Evolutionary conservation across 2,797 vertebrate genomes (phyloP).

Genomic region (Rousettus madagascariensis): DNA sequence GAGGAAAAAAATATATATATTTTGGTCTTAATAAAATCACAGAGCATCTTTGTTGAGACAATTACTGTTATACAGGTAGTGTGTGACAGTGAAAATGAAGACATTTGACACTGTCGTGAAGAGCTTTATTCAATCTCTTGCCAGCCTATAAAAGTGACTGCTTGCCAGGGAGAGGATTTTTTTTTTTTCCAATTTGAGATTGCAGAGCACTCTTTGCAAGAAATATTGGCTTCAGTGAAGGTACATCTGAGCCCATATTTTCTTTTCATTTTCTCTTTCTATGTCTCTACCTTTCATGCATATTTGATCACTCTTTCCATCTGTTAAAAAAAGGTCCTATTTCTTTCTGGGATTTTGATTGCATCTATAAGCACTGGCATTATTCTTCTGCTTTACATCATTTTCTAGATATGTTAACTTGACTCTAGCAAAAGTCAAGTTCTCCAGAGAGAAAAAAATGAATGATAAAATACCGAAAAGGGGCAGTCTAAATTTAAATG

Average conservation of each 20-base stretch:
- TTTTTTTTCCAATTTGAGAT: neutral
- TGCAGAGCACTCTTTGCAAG: neutral
- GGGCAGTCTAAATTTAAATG: neutral
- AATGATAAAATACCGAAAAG: too few species aligned
- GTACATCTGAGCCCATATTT: neutral
- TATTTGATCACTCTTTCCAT: constrained; percentile 30
- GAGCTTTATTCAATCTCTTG: constrained; percentile 21
- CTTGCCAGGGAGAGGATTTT: neutral
- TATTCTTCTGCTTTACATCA: neutral
- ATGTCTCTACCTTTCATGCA: neutral
- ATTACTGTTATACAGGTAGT: neutral
- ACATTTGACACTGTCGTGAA: constrained; percentile 1
- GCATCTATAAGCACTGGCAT: neutral
- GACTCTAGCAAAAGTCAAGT: neutral
- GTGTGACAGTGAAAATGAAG: neutral
- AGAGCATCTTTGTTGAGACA: constrained; percentile 15
- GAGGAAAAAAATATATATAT: neutral
- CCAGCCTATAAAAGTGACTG: neutral
- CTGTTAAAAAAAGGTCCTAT: neutral
- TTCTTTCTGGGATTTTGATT: constrained; percentile 5
- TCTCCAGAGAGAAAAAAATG: neutral
- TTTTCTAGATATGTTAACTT: constrained; percentile 4
- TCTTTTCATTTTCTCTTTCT: constrained; percentile 37
- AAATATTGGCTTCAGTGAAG: neutral
- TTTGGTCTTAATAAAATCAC: neutral